Evolutionary conservation across 2,888 invertebrate genomes (phyloP).

Genomic region (Lasioglossum morio): DNA sequence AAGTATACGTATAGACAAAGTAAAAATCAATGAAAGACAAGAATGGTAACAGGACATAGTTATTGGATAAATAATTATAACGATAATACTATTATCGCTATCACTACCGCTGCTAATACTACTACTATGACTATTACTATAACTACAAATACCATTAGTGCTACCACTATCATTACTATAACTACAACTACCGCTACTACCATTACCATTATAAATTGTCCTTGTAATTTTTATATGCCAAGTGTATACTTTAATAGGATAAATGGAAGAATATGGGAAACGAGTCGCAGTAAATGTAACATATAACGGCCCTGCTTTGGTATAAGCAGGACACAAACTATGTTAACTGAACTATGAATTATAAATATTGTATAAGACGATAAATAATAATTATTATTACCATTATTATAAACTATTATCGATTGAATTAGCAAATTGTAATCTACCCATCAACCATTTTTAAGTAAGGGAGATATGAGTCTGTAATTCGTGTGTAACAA

Average conservation of each 20-base stretch:
- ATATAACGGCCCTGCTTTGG: slow-evolving; percentile 61
- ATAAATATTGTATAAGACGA: slow-evolving; percentile 76
- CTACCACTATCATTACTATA: slow-evolving; percentile 66
- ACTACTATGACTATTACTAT: slow-evolving; percentile 63
- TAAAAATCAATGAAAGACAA: slow-evolving; percentile 33
- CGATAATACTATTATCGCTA: slow-evolving; percentile 63
- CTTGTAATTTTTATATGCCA: slow-evolving; percentile 80
- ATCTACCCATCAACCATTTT: slow-evolving; percentile 59
- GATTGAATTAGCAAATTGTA: slow-evolving; percentile 67
- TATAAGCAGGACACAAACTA: slow-evolving; percentile 52
- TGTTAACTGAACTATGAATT: slow-evolving; percentile 73
- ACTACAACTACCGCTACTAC: slow-evolving; percentile 64
- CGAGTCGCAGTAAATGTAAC: slow-evolving; percentile 64
- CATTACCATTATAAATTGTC: slow-evolving; percentile 75
- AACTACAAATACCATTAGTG: slow-evolving; percentile 58
- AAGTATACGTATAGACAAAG: slow-evolving; percentile 60
- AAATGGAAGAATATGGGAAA: slow-evolving; percentile 45
- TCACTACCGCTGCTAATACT: slow-evolving; percentile 63
- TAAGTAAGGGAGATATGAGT: slow-evolving; percentile 60
- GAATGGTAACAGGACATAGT: slow-evolving; percentile 50
- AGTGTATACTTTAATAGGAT: slow-evolving; percentile 76
- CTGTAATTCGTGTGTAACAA: slow-evolving; percentile 71
- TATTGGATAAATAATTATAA: slow-evolving; percentile 63
- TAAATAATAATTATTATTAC: slow-evolving; percentile 75
- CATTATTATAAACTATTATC: slow-evolving; percentile 67